These are phyloP conservation scores for Heliconius ismenius DNA, from an alignment of 2,888 invertebrate species.

Conservation along the genomic window DNA sequence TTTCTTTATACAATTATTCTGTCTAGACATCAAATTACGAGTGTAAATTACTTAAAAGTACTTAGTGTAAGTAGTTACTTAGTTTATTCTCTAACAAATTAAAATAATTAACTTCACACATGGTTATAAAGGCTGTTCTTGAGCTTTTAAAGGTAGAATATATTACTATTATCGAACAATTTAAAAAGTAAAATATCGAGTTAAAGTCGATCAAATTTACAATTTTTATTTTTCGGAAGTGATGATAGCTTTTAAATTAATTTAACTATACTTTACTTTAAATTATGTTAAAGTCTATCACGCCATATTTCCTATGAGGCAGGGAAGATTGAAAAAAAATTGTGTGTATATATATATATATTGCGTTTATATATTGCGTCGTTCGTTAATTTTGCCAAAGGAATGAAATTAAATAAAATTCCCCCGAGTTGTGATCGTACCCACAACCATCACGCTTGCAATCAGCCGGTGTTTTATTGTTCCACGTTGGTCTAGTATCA, in stretches of 20 bases:
- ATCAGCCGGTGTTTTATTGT: too few species aligned
- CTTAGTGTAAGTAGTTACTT: constrained; percentile 12
- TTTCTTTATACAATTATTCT: constrained; percentile 1
- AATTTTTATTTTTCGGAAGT: too few species aligned
- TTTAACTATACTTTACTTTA: background rate
- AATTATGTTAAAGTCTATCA: background rate
- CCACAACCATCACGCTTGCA: too few species aligned
- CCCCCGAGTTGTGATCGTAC: too few species aligned
- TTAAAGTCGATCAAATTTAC: background rate
- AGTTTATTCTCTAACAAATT: background rate
- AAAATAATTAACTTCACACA: constrained; percentile 6
- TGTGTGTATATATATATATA: too few species aligned
- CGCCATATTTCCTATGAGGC: too few species aligned
- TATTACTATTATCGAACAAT: background rate
- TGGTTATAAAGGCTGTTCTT: background rate
- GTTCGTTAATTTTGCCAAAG: too few species aligned
- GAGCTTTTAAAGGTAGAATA: background rate
- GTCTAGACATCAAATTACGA: constrained; percentile 5
- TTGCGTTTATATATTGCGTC: too few species aligned
- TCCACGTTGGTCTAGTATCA: too few species aligned
- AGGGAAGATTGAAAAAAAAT: too few species aligned
- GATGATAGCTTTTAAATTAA: too few species aligned
- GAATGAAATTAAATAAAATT: too few species aligned
- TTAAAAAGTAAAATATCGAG: background rate
- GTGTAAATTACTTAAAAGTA: background rate